Base-by-base conservation (phyloP, 1,140 invertebrate genomes). In the Parasteatoda tepidariorum region DNA sequence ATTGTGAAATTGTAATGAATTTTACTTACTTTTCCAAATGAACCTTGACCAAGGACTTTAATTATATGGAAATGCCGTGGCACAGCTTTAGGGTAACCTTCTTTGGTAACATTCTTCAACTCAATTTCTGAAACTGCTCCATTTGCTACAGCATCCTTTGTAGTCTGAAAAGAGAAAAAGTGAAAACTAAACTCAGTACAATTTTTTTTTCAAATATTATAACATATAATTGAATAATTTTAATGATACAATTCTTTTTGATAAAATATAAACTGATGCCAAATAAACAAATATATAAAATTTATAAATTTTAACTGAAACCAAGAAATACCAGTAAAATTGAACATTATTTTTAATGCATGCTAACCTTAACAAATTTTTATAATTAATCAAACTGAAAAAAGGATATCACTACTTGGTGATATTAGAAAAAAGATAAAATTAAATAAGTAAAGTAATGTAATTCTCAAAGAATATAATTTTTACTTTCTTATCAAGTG, bases 41-140 rank as follows among this genome's bases (percentile, higher is more conserved):
- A 99, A 71, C 98, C 98, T 91, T 99, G 97, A 55, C 98, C 98
- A 24, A 99, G 92, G 11, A 99, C 97, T 91, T 98, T 98, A 70
- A 99, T 92, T 57, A 99, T 91, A 89, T 99, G 97, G 91, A 99
- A 99, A 86, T 98, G 96, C 67, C 93, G 93, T 15, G 96, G 95
- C 88, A 97, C 95, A 4, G 96, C 96, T 89, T 95, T 96, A 22
- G 98, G 96, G 88, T 96, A 94, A 0, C 96, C 96, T 89, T 96
- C 95, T 88, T 95, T 93, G n/a, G 95, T 93, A 1, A 98, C 92
- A 89, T 97, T 96, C 84, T 92, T 93, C n/a, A 98, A 90, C 90
- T 98, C 96, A 87, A 98, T 95, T 90, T 98, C 96, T 13, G 67
- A 66, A 57, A 64, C 30, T 34, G 18, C 26, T 33, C 31, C 33